Evolutionary conservation across 2,113 vertebrate genomes (phyloP).

Genomic region (Alethe castanea): DNA sequence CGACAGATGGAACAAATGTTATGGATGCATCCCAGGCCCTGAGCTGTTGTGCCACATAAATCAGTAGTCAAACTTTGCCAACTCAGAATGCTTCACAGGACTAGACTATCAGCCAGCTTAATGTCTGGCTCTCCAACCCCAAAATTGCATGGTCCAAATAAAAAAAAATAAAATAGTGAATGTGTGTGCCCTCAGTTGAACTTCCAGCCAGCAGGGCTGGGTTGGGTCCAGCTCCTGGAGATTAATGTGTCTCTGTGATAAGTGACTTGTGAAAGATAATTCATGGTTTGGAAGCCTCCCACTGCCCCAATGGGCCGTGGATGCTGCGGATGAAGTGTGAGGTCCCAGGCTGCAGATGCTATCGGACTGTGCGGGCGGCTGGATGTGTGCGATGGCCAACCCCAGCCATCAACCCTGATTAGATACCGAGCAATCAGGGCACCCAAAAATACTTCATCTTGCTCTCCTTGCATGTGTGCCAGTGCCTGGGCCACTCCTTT

Average conservation of each 20-base stretch:
- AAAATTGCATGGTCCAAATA: conserved; percentile 8
- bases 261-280: conserved; percentile 6
- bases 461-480: not conserved
- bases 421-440: not conserved
- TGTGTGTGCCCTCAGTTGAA: not conserved
- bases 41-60: conserved; percentile 55
- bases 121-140: conserved; percentile 37
- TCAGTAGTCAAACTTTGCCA: conserved; percentile 49
- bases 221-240: not conserved
- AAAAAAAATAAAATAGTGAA: not conserved
- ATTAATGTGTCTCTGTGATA: not conserved
- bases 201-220: conserved; percentile 5
- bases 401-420: not conserved
- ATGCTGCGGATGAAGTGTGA: not conserved
- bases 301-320: fast-evolving
- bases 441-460: not conserved
- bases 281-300: not conserved
- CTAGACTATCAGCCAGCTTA: conserved; percentile 41
- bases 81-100: conserved; percentile 17
- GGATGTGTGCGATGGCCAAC: not conserved
- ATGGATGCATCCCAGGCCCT: conserved; percentile 48
- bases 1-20: conserved; percentile 63
- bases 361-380: not conserved
- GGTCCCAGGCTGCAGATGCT: conserved; percentile 20
- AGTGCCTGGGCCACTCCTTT: not conserved